phyloP scores from a whole-genome alignment of 2,888 invertebrate species.

The Aethes cnicana region DNA sequence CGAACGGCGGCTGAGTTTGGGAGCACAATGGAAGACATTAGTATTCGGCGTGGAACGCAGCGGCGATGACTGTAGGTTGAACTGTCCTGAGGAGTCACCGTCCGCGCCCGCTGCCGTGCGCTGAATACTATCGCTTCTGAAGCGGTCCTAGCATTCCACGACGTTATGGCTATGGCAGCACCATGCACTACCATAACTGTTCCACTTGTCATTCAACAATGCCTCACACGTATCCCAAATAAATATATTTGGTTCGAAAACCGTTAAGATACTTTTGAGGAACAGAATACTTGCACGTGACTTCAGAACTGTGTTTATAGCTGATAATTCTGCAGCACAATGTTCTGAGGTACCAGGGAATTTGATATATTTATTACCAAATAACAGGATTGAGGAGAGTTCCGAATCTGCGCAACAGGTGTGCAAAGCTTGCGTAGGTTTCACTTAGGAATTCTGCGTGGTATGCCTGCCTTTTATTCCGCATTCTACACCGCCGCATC shows the following conservation, averaged over 20 bases:
- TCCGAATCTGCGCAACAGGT: slow-evolving; percentile 50
- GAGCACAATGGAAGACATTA: slow-evolving; percentile 67
- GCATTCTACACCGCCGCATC: slow-evolving; percentile 31
- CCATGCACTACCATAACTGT: slow-evolving; percentile 60
- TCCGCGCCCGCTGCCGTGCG: slow-evolving; percentile 64
- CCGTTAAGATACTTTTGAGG: slow-evolving; percentile 65
- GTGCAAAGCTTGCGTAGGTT: slow-evolving; percentile 48
- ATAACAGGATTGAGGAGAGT: slow-evolving; percentile 9
- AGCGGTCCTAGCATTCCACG: slow-evolving; percentile 60
- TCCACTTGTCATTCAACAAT: slow-evolving; percentile 66
- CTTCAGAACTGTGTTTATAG: slow-evolving; percentile 20
- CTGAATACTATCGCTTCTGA: slow-evolving; percentile 63
- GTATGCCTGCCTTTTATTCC: slow-evolving; percentile 35
- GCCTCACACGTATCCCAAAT: slow-evolving; percentile 66
- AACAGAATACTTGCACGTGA: too few relatives aligned
- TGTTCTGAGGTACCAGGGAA: not conserved
- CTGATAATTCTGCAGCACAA: not conserved
- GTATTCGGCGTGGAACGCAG: slow-evolving; percentile 62
- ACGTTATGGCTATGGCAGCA: slow-evolving; percentile 57
- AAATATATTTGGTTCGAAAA: slow-evolving; percentile 55
- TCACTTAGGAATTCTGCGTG: slow-evolving; percentile 42
- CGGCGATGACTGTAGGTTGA: slow-evolving; percentile 64
- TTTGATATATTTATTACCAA: not conserved
- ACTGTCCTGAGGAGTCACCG: slow-evolving; percentile 75
- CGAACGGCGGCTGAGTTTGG: slow-evolving; percentile 54